Conservation (phyloP, 2,888 invertebrate genomes). For the Argyra leucocephala region DNA sequence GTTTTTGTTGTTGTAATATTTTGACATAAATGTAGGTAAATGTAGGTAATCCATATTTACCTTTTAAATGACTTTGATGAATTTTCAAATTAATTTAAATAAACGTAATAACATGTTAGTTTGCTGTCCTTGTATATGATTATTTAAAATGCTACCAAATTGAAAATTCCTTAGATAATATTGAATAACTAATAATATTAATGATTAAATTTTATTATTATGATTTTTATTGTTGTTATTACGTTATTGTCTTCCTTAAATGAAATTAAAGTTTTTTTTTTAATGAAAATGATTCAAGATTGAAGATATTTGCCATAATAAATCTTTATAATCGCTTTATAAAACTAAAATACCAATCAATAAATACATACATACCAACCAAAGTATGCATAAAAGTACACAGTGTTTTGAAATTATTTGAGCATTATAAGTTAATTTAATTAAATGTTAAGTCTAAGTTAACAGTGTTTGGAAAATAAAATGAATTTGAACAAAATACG, state of each 20-base stretch:
- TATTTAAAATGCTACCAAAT: not conserved
- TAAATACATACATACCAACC: not conserved
- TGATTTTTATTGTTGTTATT: too few relatives aligned
- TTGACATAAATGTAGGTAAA: not conserved
- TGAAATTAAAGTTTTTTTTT: too few relatives aligned
- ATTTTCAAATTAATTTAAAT: not conserved
- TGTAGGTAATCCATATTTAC: not conserved
- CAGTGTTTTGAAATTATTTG: too few relatives aligned
- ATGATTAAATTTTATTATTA: not conserved
- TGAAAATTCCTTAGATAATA: conserved; percentile 6
- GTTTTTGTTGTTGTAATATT: not conserved
- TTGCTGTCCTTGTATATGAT: not conserved
- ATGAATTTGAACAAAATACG: too few relatives aligned
- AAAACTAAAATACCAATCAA: not conserved
- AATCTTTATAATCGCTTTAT: conserved; percentile 2
- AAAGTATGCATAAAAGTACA: too few relatives aligned
- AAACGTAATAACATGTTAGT: not conserved
- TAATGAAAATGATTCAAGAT: too few relatives aligned
- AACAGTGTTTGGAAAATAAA: too few relatives aligned
- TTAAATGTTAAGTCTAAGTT: too few relatives aligned
- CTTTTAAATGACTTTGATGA: conserved; percentile 6
- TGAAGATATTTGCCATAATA: not conserved
- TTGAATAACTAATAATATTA: not conserved
- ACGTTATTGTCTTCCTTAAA: too few relatives aligned
- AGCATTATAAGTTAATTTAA: too few relatives aligned